Evolutionary conservation across 2,888 invertebrate genomes (phyloP).

Genomic region (Spodoptera picta): DNA sequence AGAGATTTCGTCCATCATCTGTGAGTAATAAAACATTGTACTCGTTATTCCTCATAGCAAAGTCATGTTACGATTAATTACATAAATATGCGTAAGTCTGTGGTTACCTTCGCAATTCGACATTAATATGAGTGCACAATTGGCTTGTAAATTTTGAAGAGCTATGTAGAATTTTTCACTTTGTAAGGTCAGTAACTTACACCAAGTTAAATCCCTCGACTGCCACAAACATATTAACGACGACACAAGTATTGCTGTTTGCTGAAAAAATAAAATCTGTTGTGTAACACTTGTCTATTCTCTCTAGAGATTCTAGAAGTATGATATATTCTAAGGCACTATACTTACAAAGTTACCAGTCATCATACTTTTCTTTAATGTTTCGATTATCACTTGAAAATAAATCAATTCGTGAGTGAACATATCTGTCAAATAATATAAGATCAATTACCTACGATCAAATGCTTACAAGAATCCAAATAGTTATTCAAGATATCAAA

Average conservation of each 20-base stretch:
- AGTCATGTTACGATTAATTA: too few relatives aligned
- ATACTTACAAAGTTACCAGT: background rate
- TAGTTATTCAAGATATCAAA: too few relatives aligned
- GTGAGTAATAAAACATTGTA: too few relatives aligned
- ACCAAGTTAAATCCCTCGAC: slow-evolving; percentile 5
- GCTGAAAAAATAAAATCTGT: slow-evolving; percentile 4
- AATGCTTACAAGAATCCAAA: too few relatives aligned
- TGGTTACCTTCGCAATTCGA: slow-evolving; percentile 10
- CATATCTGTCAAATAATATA: background rate
- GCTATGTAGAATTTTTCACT: slow-evolving; percentile 13
- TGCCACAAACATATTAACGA: slow-evolving; percentile 3
- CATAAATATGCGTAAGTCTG: too few relatives aligned
- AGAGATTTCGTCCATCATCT: too few relatives aligned
- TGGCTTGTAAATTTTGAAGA: slow-evolving; percentile 5
- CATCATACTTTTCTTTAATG: background rate
- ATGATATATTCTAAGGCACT: too few relatives aligned
- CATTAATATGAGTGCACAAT: slow-evolving; percentile 2
- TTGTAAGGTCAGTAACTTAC: background rate
- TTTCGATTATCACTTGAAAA: slow-evolving; percentile 11
- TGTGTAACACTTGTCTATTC: background rate
- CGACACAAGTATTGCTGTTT: slow-evolving; percentile 1
- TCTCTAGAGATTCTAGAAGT: too few relatives aligned
- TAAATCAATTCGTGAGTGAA: slow-evolving; percentile 4
- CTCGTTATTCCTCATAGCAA: too few relatives aligned
- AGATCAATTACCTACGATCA: background rate